Percentiles rank a stretch among this genome's conserved stretches.
These are phyloP conservation scores for Spheniscus humboldti DNA, from an alignment of 2,797 vertebrate genomes.

Conservation along the genomic window DNA sequence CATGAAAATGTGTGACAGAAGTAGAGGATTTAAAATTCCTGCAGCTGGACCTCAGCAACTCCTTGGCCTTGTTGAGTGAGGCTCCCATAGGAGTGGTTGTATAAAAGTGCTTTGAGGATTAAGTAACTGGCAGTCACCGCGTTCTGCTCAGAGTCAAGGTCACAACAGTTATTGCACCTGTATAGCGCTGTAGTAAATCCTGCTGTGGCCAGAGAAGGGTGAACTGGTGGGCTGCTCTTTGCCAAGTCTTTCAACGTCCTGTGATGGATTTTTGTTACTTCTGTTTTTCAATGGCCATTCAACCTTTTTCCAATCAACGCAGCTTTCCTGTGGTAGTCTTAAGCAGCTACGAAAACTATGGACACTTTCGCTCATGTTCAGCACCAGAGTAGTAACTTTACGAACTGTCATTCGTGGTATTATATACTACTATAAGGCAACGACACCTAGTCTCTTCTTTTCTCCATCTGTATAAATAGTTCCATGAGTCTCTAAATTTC, in stretches of 20 bases:
- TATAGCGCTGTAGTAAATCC: not conserved
- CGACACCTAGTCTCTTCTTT: not conserved
- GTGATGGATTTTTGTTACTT: not conserved
- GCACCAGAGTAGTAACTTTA: not conserved
- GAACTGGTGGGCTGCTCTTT: not conserved
- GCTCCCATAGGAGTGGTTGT: not conserved
- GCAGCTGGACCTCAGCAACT: not conserved
- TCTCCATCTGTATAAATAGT: not conserved
- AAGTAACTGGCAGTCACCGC: not conserved
- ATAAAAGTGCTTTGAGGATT: not conserved
- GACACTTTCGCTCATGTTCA: not conserved
- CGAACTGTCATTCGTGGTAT: not conserved
- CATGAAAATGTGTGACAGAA: not conserved
- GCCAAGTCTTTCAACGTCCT: not conserved
- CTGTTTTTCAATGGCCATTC: not conserved
- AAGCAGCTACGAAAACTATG: not conserved
- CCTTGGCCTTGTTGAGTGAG: not conserved
- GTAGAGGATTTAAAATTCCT: not conserved
- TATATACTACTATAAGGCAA: not conserved
- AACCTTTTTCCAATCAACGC: not conserved
- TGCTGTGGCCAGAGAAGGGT: not conserved
- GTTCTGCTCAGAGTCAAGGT: not conserved
- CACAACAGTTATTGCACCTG: not conserved
- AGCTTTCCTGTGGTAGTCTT: not conserved
- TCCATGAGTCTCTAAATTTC: not conserved